Conservation (phyloP, 2,797 vertebrate species). For the Artibeus lituratus region DNA sequence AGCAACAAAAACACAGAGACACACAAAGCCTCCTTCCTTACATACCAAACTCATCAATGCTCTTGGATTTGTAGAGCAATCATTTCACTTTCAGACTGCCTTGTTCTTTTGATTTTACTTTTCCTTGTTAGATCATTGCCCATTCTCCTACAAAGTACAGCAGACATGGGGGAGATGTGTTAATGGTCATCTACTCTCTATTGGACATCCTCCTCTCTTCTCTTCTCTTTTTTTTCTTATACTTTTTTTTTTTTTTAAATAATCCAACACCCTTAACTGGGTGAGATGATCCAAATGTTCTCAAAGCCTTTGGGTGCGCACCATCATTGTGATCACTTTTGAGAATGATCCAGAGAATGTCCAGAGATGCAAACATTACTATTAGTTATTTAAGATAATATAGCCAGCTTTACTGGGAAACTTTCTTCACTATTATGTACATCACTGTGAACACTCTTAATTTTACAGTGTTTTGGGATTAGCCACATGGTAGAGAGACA, state of each 20-base stretch:
- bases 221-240: background rate
- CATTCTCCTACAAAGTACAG: background rate
- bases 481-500: conserved; percentile 34
- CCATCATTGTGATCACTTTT: background rate
- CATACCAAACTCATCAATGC: too few relatives aligned
- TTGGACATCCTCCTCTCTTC: background rate
- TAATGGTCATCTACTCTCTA: background rate
- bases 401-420: background rate
- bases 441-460: background rate
- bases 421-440: background rate
- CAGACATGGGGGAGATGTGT: background rate
- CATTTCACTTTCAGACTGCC: background rate
- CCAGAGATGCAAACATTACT: background rate
- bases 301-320: background rate
- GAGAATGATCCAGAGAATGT: background rate
- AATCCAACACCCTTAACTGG: background rate
- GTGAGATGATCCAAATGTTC: background rate
- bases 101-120: background rate
- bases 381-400: background rate
- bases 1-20: background rate
- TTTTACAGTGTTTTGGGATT: conserved; percentile 16
- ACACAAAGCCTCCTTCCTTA: background rate
- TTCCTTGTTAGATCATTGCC: background rate
- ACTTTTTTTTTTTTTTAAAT: background rate
- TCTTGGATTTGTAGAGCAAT: background rate